Conservation (phyloP, 2,113 vertebrate genomes). For the Ctenomys sociabilis region DNA sequence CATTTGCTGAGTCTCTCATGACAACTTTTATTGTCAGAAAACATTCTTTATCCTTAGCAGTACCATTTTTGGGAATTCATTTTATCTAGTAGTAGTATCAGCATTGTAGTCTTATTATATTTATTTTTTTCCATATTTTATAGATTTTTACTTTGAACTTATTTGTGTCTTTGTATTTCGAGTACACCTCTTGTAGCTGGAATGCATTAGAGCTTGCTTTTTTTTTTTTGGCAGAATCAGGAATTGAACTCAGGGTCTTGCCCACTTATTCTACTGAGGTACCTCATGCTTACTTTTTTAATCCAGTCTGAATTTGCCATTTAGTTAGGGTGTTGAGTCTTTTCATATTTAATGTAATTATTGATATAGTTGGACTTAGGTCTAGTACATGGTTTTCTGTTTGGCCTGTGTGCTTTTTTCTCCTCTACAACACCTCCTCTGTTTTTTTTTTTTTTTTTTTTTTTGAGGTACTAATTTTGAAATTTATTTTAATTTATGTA, state of each 20-base stretch:
- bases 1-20: background rate
- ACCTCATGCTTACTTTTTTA: background rate
- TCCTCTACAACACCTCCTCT: background rate
- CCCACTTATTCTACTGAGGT: too few species aligned
- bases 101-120: background rate
- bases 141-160: background rate
- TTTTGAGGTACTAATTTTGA: background rate
- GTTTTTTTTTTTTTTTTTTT: background rate
- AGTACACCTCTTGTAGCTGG: background rate
- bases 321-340: background rate
- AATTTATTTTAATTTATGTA: background rate
- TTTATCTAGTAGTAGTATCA: background rate
- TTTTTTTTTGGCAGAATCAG: too few species aligned
- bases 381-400: background rate
- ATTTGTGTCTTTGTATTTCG: background rate
- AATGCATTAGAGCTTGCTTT: background rate
- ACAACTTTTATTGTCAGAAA: background rate
- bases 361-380: background rate
- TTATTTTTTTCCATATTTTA: background rate
- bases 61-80: background rate
- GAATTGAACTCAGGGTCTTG: too few species aligned
- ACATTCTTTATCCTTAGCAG: background rate
- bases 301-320: background rate
- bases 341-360: background rate
- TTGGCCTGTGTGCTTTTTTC: background rate